Percentiles rank a stretch among this genome's conserved stretches.
Conservation (phyloP, 2,113 vertebrate genomes). For the Caranx melampygus region DNA sequence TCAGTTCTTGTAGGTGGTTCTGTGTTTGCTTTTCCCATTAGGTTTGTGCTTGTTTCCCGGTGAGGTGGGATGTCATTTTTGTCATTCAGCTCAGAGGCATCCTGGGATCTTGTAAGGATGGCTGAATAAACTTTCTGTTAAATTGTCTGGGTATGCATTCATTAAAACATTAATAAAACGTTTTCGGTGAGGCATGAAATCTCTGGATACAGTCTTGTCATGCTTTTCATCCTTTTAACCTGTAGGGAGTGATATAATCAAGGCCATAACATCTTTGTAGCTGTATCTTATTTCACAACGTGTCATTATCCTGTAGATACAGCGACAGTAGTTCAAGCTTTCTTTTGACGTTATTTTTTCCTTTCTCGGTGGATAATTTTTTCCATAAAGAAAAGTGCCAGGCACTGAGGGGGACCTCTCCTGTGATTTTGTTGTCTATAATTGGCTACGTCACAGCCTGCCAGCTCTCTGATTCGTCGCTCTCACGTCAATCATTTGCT, state of each 20-base stretch:
- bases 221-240: conserved; percentile 46
- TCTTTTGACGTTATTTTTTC: background rate
- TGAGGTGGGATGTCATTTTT: background rate
- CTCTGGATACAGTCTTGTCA: conserved; percentile 3
- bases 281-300: background rate
- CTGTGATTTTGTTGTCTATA: background rate
- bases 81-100: conserved; percentile 15
- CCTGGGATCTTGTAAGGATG: conserved; percentile 35
- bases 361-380: background rate
- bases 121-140: conserved; percentile 68
- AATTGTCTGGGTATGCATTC: conserved; percentile 2
- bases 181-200: background rate
- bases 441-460: background rate
- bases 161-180: background rate
- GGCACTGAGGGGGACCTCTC: too few species aligned
- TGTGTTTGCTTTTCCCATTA: conserved; percentile 21
- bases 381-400: background rate
- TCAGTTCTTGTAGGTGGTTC: conserved; percentile 26
- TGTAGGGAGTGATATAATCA: conserved; percentile 63
- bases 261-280: background rate
- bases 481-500: conserved; percentile 61
- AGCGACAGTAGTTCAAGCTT: background rate
- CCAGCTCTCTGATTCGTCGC: conserved; percentile 63
- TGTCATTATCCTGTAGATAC: background rate
- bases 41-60: background rate